Evolutionary conservation across 2,888 invertebrate genomes (phyloP).

Genomic region (Melinaea menophilus): DNA sequence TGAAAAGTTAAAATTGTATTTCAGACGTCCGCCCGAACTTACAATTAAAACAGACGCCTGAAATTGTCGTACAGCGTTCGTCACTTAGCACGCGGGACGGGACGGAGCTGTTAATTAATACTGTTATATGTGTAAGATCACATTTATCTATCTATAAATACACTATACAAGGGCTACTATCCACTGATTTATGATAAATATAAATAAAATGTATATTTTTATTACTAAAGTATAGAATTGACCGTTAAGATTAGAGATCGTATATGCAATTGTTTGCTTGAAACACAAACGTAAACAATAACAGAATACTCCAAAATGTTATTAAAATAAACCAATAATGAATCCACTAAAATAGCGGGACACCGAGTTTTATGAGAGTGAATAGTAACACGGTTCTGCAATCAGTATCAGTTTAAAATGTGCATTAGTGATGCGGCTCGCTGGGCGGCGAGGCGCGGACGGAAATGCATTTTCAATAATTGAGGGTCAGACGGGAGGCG

Average conservation of each 20-base stretch:
- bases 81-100: conserved; percentile 59
- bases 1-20: conserved; percentile 65
- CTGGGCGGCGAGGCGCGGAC: conserved; percentile 65
- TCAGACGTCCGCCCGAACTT: conserved; percentile 60
- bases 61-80: conserved; percentile 76
- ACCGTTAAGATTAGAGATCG: background rate
- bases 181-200: too few species aligned
- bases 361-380: conserved; percentile 67
- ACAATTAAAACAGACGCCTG: conserved; percentile 77
- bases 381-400: conserved; percentile 71
- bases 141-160: too few species aligned
- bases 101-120: conserved; percentile 11
- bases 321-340: conserved; percentile 36
- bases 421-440: conserved; percentile 72
- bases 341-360: conserved; percentile 60
- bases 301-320: background rate
- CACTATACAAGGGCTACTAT: too few species aligned
- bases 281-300: background rate
- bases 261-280: background rate
- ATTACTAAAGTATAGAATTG: too few species aligned
- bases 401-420: conserved; percentile 77
- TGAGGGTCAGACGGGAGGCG: conserved; percentile 75
- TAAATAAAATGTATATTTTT: too few species aligned
- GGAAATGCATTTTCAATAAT: conserved; percentile 77
- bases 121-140: background rate